Base-by-base conservation (phyloP, 2,888 invertebrate species). In the Diplazon laetatorius region DNA sequence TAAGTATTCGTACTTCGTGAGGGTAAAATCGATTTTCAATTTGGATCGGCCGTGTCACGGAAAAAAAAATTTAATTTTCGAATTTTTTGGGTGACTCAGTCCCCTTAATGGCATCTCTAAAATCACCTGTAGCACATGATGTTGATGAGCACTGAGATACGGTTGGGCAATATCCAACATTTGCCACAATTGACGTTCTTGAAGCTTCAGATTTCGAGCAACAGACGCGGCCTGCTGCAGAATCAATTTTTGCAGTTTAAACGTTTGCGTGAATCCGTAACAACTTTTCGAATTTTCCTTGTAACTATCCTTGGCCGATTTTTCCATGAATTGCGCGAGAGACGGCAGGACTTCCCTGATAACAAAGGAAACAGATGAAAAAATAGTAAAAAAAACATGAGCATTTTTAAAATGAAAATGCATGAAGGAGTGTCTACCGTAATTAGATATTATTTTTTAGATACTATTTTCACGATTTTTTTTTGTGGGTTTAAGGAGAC, bases 321-420 rank as follows among this genome's bases (percentile, higher is more conserved):
- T 91, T 25, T 84, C 85, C 2, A 96, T 91, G 85, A 93, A 93
- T 65, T 90, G 87, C 83, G 93, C 93, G 6, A 96, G 86, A 65
- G 92, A 91, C 0, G 95, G 95, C 16, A 96, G 90, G 0, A 95
- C 93, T 84, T 96, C 94, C 78, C 95, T 96, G 89, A 76, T 20
- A 14, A n/a, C 91, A 91, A 81, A 65, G 14, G 66, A 35, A 30
- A 39, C 18, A 6, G 14, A 50, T 42, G 5, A 46, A n/a, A n/a
- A n/a, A n/a, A n/a, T n/a, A n/a, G n/a, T n/a, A 22, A 44, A 8
- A n/a, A n/a, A n/a, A 20, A n/a, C 42, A 8, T 12, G n/a, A 2
- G 10, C 42, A 3, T 3, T 42, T 42, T 42, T 10, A 3, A 2
- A 42, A n/a, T 2, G 2, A 2, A 42, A 6, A 42, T 42, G 42